Evolutionary conservation across 2,797 vertebrate genomes (phyloP), one percentile per base, ranked within the genome.

Genomic region (Sebastiscus tertius): DNA sequence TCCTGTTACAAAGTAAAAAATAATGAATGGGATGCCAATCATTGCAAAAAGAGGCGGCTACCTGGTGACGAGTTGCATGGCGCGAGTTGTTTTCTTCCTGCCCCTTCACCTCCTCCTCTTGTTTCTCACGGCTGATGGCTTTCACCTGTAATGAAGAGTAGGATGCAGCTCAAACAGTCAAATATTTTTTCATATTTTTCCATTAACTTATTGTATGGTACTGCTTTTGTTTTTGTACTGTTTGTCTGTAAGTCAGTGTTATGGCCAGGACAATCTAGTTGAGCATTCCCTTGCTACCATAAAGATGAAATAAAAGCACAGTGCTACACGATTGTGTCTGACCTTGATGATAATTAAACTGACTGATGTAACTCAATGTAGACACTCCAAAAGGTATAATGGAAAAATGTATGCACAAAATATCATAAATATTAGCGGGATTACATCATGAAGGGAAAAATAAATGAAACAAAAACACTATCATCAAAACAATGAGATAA

Each of bases 1-100:
- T 61, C 1, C 22, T 49, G 9, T 26, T n/a, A 2, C 5, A 54
- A 39, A 58, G 6, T n/a, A 7, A 60, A 69, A 3, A 3, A 2
- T n/a, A 8, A 34, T 12, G 2, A 16, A 31, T 26, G 16, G 24
- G 24, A 62, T 11, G 4, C 8, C 1, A 33, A 10, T 63, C 9
- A 7, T 9, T 52, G 4, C 4, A 69, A 59, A 71, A 34, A 46
- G 20, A 56, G 6, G 8, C 49, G 6, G 8, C 49, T 87, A 99
- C 98, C 97, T 99, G 98, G 94, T 99, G 98, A 55, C 99, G 97
- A 73, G 99, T 99, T 75, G 98, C 97, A 2, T 99, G 99, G 77
- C 99, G 96, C 76, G 93, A 94, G 92, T 95, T 95, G 88, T 96
- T 98, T 92, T 99, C 99, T 34, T 98, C 98, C 91, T 98, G 98